Evolutionary conservation across 1,140 invertebrate species (phyloP), one percentile per base, ranked within the genome.

Genomic region (Drosophila saltans): DNA sequence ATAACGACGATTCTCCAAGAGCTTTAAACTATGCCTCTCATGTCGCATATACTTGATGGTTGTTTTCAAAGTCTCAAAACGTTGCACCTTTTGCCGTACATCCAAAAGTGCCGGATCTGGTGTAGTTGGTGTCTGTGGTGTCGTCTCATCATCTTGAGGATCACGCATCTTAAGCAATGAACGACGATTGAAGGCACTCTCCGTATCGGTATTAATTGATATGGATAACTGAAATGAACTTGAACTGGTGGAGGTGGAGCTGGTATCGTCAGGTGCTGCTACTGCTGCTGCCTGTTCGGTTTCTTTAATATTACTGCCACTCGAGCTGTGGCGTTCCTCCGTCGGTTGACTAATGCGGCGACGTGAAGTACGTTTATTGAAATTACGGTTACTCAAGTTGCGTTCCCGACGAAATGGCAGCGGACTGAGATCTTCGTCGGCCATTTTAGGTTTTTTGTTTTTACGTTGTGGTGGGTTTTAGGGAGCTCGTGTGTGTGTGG

Each of bases 361-460:
- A 8, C 72, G 78, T 41, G 91, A 91, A 70, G 75, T 88, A 36
- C 86, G 81, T 16, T 91, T 91, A 69, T 83, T 76, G 45, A 92
- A 92, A 66, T 92, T 91, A 6, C 91, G 77, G 71, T 91, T 91
- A 58, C 91, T 92, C 24, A 91, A 72, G 69, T 92, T 92, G 41
- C 91, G 83, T 64, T 92, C 91, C 65, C 91, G 79, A 2, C 81
- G 86, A 71, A 91, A 92, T 33, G 84, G 86, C 75, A 88, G 66
- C 66, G 91, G 88, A 59, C 91, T 92, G 56, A 85, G 78, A 67
- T 85, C 79, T 74, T 80, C 77, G 68, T 91, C 89, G 57, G 74
- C 82, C 90, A 91, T 91, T 60, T 64, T 66, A 16, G 16, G 16
- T 30, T 4, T 30, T 30, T 30, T 2, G 2, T 30, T 30, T 30